Evolutionary conservation across 2,888 invertebrate genomes (phyloP), one percentile per base, ranked within the genome.

Genomic region (Celastrina argiolus): DNA sequence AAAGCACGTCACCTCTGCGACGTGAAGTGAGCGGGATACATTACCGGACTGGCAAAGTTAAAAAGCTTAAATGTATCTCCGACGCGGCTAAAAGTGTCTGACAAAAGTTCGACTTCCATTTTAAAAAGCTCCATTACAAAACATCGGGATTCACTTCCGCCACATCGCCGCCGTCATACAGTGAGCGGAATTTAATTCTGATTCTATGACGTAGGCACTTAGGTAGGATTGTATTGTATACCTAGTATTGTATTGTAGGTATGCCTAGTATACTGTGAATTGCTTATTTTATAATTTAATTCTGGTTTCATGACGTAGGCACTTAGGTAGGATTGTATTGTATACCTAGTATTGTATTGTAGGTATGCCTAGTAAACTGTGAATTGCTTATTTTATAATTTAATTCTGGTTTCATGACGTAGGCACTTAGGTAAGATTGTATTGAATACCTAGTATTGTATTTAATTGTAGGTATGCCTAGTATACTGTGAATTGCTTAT

Each of bases 111-210:
- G 89, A 88, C 87, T 90, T 87, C 87, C 89, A 90, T 91, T 91
- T 90, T 91, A 91, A 91, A 91, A 90, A 91, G 91, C 90, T 89
- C 90, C 90, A 91, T 90, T 90, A 90, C 90, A 89, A 90, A 91
- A 91, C 91, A 91, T 91, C 87, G 89, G 85, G 91, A 89, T 87
- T 88, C 88, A 86, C 84, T 90, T 91, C 88, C 88, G 88, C 86
- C 81, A 84, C 84, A 84, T 81, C 79, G 81, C 81, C 81, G 83
- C 83, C 81, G 81, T 81, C 81, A 69, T 69, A 72, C 3, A 36
- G 61, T 36, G 34, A 36, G 34, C 56, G 2, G 16, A 22, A 61
- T 61, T 34, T 61, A 36, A 61, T 36, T 61, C 34, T 6, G 8
- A 34, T 36, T 61, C 7, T 16, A 28, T 31, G 16, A 58, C 22